Conservation (phyloP, 2,888 invertebrate genomes). For the Drosophila trichaetosa region DNA sequence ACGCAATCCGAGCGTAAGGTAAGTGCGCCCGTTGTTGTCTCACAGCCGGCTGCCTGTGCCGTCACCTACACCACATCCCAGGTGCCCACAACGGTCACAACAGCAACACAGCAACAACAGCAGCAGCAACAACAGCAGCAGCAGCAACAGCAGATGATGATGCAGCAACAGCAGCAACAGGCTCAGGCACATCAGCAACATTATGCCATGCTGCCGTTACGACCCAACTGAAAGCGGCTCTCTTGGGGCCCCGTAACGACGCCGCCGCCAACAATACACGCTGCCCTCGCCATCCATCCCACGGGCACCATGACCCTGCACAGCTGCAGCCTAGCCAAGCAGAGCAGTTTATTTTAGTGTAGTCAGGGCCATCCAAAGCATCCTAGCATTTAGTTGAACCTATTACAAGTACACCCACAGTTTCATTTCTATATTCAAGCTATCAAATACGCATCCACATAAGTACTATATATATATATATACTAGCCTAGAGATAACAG, state of each 20-base stretch:
- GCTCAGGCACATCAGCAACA: slow-evolving; percentile 79
- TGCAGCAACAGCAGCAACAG: slow-evolving; percentile 63
- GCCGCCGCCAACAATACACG: slow-evolving; percentile 66
- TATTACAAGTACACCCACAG: slow-evolving; percentile 3
- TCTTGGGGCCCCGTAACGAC: slow-evolving; percentile 79
- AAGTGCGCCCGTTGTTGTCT: slow-evolving; percentile 82
- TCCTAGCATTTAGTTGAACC: slow-evolving; percentile 56
- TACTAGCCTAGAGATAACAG: slow-evolving; percentile 15
- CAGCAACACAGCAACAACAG: slow-evolving; percentile 60
- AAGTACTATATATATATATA: slow-evolving; percentile 7
- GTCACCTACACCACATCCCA: slow-evolving; percentile 80
- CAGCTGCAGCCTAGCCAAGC: slow-evolving; percentile 76
- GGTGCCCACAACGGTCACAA: slow-evolving; percentile 57
- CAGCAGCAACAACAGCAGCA: slow-evolving; percentile 60
- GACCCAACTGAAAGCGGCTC: slow-evolving; percentile 82
- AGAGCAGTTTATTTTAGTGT: slow-evolving; percentile 69
- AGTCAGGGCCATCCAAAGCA: slow-evolving; percentile 70
- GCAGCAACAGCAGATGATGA: slow-evolving; percentile 61
- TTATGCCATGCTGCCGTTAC: slow-evolving; percentile 83
- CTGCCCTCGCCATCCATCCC: slow-evolving; percentile 66
- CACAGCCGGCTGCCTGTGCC: slow-evolving; percentile 78
- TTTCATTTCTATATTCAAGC: slow-evolving; percentile 29
- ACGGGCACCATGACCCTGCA: slow-evolving; percentile 76
- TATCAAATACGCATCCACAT: slow-evolving; percentile 4
- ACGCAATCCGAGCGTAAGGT: slow-evolving; percentile 84